A percentile compares a stretch with the other conserved stretches of the same genome.
phyloP scores from a whole-genome alignment of 2,797 vertebrate species.

The Syngnathus rostellatus region DNA sequence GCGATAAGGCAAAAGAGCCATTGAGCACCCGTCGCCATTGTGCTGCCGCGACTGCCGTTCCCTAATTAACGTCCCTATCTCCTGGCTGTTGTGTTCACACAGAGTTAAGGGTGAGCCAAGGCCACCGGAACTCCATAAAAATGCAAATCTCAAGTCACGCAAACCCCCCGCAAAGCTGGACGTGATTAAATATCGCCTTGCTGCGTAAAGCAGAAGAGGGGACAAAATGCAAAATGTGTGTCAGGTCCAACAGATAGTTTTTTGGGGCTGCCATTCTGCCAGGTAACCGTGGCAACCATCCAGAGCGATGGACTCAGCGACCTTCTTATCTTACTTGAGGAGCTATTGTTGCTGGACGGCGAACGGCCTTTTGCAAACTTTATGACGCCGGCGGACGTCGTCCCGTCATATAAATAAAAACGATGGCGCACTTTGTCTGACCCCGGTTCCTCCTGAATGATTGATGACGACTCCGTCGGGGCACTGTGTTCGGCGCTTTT shows the following conservation, averaged over 20 bases:
- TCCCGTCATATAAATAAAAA: slow-evolving; percentile 67
- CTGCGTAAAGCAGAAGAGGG: neutral
- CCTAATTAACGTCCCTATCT: slow-evolving; percentile 64
- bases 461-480: slow-evolving; percentile 71
- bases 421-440: slow-evolving; percentile 81
- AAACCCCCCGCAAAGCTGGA: slow-evolving; percentile 31
- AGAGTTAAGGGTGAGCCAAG: slow-evolving; percentile 53
- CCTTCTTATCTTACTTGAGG: slow-evolving; percentile 9
- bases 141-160: slow-evolving; percentile 63
- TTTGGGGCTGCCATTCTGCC: neutral
- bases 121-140: slow-evolving; percentile 58
- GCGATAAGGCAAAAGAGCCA: slow-evolving; percentile 45
- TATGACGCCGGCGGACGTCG: slow-evolving; percentile 70
- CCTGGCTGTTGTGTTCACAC: slow-evolving; percentile 42
- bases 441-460: slow-evolving; percentile 86
- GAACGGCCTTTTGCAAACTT: slow-evolving; percentile 79
- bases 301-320: neutral
- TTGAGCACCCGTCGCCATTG: slow-evolving; percentile 55
- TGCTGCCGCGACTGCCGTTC: slow-evolving; percentile 30
- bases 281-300: neutral
- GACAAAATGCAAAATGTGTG: neutral
- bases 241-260: neutral
- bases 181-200: neutral
- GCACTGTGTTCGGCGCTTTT: slow-evolving; percentile 80
- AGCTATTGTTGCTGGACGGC: slow-evolving; percentile 77